These are phyloP conservation scores for Leistus spinibarbis DNA, from an alignment of 2,888 invertebrate species.

Conservation along the genomic window DNA sequence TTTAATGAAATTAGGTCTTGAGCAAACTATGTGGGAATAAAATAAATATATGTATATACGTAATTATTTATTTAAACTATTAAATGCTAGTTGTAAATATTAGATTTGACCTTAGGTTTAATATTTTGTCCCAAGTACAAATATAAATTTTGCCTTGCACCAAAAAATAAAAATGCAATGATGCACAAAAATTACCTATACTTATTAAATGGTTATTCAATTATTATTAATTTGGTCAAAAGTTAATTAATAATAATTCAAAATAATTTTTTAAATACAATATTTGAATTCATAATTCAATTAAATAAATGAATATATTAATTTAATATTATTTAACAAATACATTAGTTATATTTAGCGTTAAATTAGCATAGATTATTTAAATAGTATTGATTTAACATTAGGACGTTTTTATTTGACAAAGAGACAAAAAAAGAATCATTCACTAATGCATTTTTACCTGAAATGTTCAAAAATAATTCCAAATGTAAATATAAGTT, in stretches of 20 bases:
- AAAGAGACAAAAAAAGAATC: background rate
- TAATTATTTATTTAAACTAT: conserved; percentile 27
- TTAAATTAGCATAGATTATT: background rate
- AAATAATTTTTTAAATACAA: background rate
- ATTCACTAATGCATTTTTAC: background rate
- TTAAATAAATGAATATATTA: background rate
- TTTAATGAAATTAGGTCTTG: conserved; percentile 18
- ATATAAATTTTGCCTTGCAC: no score
- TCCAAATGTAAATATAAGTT: conserved; percentile 24
- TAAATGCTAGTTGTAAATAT: background rate
- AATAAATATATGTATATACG: conserved; percentile 16
- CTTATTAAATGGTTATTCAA: no score
- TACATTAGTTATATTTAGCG: background rate
- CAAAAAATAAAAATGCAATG: no score
- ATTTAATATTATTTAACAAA: background rate
- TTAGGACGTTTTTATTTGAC: background rate
- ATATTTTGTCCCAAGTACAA: background rate
- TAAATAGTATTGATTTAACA: background rate
- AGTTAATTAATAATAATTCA: background rate
- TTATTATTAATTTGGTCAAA: no score
- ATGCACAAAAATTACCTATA: no score
- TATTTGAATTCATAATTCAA: background rate
- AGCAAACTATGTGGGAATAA: conserved; percentile 14
- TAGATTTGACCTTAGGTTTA: background rate
- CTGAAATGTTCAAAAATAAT: background rate